phyloP scores from a whole-genome alignment of 2,888 invertebrate genomes.

The Sphaerophoria rueppellii region DNA sequence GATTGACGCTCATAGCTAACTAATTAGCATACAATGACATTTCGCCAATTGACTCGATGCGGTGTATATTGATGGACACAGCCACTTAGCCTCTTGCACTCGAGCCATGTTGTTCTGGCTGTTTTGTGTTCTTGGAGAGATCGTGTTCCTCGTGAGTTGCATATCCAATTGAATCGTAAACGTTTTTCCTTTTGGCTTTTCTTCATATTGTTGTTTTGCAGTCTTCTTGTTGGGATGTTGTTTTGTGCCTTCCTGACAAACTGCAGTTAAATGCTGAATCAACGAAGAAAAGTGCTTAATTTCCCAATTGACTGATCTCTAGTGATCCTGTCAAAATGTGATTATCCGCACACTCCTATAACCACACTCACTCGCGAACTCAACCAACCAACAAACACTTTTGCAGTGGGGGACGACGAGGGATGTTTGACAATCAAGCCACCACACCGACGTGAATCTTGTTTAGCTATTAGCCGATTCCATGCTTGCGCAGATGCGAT shows the following conservation, averaged over 20 bases:
- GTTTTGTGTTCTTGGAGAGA: conserved; percentile 54
- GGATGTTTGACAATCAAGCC: conserved; percentile 28
- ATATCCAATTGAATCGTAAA: conserved; percentile 72
- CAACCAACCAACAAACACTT: background rate
- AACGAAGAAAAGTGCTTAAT: conserved; percentile 18
- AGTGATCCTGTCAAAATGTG: conserved; percentile 63
- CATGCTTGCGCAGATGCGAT: conserved; percentile 33
- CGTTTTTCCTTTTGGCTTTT: conserved; percentile 31
- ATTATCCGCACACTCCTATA: conserved; percentile 34
- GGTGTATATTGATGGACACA: conserved; percentile 69
- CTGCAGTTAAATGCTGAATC: background rate
- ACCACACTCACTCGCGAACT: conserved; percentile 6
- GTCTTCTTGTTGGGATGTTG: background rate
- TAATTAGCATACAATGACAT: conserved; percentile 74
- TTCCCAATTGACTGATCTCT: conserved; percentile 51
- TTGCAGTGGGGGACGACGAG: background rate
- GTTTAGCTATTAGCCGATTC: conserved; percentile 53
- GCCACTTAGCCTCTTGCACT: conserved; percentile 73
- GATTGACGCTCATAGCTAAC: conserved; percentile 73
- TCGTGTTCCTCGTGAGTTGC: conserved; percentile 72
- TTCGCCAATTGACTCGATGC: conserved; percentile 73
- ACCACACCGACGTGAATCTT: conserved; percentile 40
- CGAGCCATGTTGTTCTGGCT: conserved; percentile 47
- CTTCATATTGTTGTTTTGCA: conserved; percentile 5
- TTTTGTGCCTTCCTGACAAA: conserved; percentile 10